Percentiles rank a stretch among this genome's conserved stretches.
phyloP scores from a whole-genome alignment of 2,113 vertebrate species.

The Sphyrna mokarran region DNA sequence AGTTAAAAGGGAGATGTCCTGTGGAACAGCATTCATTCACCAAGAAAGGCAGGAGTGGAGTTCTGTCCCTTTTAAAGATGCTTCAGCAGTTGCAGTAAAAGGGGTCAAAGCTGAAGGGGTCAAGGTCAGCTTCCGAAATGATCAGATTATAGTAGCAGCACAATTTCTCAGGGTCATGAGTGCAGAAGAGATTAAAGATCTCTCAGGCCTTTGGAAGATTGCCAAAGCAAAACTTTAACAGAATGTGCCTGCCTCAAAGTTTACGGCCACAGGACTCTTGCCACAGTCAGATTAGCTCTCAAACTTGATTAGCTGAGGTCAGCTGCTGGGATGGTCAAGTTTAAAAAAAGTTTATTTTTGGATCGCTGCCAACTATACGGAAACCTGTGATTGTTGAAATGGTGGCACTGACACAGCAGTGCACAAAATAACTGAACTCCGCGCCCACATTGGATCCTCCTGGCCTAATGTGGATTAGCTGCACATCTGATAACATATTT shows the following conservation, averaged over 20 bases:
- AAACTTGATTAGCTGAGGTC: background rate
- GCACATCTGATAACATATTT: background rate
- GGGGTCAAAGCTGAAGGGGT: background rate
- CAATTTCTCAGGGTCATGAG: background rate
- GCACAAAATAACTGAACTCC: background rate
- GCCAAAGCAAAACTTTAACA: background rate
- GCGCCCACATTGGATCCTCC: background rate
- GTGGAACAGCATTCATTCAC: background rate
- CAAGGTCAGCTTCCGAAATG: background rate
- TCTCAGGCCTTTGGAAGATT: background rate
- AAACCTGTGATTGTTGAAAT: background rate
- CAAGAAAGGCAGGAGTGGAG: background rate
- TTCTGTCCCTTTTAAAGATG: background rate
- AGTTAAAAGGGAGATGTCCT: background rate
- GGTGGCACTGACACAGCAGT: background rate
- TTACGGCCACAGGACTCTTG: background rate
- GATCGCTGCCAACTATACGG: background rate
- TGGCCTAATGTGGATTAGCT: background rate
- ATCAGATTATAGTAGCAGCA: too few species aligned
- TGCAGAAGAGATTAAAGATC: background rate
- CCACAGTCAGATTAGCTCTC: background rate
- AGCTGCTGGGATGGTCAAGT: background rate
- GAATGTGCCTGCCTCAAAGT: background rate
- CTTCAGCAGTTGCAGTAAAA: background rate
- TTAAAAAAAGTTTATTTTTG: background rate